These are phyloP conservation scores for Phortica variegata DNA, from an alignment of 1,140 invertebrate species.

Conservation along the genomic window DNA sequence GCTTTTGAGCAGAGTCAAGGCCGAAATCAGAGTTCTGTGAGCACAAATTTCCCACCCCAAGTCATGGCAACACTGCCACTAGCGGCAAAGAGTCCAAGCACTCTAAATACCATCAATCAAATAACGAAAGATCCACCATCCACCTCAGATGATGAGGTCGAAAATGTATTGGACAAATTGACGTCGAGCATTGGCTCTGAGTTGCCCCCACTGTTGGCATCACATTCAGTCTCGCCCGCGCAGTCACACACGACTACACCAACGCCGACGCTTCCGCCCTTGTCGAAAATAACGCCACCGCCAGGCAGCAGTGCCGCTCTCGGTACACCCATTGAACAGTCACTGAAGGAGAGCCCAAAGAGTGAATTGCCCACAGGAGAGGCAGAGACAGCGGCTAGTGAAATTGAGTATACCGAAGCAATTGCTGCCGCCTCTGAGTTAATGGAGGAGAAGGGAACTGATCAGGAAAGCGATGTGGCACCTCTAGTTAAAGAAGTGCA, in stretches of 20 bases:
- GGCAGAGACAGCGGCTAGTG: not conserved
- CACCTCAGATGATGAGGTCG: conserved; percentile 25
- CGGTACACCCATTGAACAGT: not conserved
- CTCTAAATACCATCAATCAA: conserved; percentile 1
- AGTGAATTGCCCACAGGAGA: too few relatives aligned
- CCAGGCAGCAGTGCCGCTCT: conserved; percentile 13
- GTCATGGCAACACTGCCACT: conserved; percentile 11
- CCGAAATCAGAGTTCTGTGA: not conserved
- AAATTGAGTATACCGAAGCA: not conserved
- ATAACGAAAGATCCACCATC: conserved; percentile 31
- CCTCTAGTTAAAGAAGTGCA: conserved; percentile 36
- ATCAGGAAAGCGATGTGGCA: conserved; percentile 10
- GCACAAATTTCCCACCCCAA: conserved; percentile 1
- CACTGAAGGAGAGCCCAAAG: conserved; percentile 1
- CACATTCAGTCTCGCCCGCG: conserved; percentile 11
- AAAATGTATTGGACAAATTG: conserved; percentile 30
- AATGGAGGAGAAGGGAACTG: too few relatives aligned
- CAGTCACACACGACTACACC: conserved; percentile 16
- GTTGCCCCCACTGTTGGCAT: conserved; percentile 17
- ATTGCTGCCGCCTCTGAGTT: too few relatives aligned
- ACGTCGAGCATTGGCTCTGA: conserved; percentile 24
- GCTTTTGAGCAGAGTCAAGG: not conserved
- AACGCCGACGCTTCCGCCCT: conserved; percentile 24
- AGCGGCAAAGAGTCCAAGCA: conserved; percentile 1
- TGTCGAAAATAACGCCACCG: conserved; percentile 31